Evolutionary conservation across 1,140 invertebrate genomes (phyloP).

Genomic region (Atopsyche davidsoni): DNA sequence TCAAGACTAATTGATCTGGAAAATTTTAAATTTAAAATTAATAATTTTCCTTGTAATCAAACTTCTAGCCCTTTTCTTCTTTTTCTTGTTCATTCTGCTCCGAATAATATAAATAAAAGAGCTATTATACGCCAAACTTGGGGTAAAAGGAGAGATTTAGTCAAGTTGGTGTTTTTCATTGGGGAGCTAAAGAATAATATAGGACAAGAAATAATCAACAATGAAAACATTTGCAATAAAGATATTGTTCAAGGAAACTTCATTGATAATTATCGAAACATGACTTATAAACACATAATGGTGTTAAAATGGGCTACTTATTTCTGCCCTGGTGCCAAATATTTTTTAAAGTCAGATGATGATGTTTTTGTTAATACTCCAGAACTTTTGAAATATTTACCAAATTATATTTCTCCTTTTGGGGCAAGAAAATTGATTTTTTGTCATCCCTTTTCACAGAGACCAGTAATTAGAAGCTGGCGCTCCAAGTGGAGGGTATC

Average conservation of each 20-base stretch:
- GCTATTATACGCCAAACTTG: constrained; percentile 61
- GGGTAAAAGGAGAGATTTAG: constrained; percentile 45
- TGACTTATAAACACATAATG: constrained; percentile 84
- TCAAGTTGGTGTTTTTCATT: constrained; percentile 62
- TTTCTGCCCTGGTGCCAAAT: constrained; percentile 62
- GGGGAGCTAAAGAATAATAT: constrained; percentile 49
- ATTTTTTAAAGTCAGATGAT: constrained; percentile 73
- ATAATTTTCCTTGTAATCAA: constrained; percentile 47
- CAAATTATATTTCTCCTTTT: constrained; percentile 48
- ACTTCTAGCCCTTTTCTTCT: constrained; percentile 47
- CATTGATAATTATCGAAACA: constrained; percentile 72
- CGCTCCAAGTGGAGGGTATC: constrained; percentile 75
- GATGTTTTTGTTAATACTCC: constrained; percentile 72
- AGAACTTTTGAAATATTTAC: constrained; percentile 58
- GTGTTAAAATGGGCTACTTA: constrained; percentile 74
- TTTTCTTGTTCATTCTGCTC: constrained; percentile 63
- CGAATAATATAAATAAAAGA: constrained; percentile 55
- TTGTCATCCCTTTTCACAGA: constrained; percentile 47
- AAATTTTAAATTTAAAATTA: constrained; percentile 52
- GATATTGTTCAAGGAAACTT: constrained; percentile 79
- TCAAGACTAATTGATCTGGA: constrained; percentile 51
- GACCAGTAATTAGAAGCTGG: constrained; percentile 53
- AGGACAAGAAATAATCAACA: constrained; percentile 45
- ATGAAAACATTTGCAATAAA: constrained; percentile 55
- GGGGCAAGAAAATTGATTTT: constrained; percentile 55